phyloP scores from a whole-genome alignment of 2,113 vertebrate genomes.

The Laticauda laticaudata region DNA sequence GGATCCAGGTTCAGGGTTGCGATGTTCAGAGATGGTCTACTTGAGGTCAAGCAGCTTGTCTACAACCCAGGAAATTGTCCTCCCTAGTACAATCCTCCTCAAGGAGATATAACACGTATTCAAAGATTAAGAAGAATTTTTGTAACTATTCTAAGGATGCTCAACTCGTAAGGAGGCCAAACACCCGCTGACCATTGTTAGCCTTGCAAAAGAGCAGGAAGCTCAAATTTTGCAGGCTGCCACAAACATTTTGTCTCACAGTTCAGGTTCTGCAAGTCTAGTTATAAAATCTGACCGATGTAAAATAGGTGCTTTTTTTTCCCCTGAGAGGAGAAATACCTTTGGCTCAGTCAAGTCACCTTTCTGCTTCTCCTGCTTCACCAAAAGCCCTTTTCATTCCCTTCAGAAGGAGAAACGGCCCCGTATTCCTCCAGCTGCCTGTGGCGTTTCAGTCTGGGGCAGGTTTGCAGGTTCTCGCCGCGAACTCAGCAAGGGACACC shows the following conservation, averaged over 20 bases:
- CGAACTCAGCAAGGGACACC: background rate
- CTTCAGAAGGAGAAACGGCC: background rate
- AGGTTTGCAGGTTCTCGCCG: no score
- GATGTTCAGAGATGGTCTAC: background rate
- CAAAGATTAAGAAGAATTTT: background rate
- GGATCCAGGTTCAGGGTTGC: background rate
- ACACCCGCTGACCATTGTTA: background rate
- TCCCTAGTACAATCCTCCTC: background rate
- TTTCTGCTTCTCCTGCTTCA: background rate
- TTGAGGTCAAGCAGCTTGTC: background rate
- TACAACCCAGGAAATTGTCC: background rate
- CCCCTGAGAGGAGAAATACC: background rate
- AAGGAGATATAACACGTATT: background rate
- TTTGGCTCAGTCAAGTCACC: background rate
- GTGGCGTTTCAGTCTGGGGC: background rate
- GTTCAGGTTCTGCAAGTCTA: background rate
- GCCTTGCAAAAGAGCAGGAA: no score
- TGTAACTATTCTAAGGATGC: background rate
- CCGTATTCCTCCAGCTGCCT: background rate
- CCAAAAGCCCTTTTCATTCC: accelerated
- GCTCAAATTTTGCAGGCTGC: background rate
- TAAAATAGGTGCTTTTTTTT: background rate
- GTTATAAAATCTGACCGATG: background rate
- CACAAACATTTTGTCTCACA: background rate
- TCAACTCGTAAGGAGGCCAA: background rate